Evolutionary conservation across 2,797 vertebrate species (phyloP).

Genomic region (Mormyrus hasselquistii): DNA sequence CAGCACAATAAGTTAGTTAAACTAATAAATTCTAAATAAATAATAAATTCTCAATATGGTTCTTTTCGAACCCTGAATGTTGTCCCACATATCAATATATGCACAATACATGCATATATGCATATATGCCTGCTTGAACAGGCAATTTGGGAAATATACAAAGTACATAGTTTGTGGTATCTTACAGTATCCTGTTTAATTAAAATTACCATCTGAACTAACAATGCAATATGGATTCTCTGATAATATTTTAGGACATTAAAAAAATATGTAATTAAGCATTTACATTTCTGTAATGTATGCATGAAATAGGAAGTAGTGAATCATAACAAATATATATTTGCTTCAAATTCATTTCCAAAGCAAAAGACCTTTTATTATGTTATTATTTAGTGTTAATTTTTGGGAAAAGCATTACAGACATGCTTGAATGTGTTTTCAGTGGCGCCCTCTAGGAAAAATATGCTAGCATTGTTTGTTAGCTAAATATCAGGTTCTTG

Average conservation of each 20-base stretch:
- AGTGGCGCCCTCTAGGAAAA: not conserved
- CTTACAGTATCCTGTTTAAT: not conserved
- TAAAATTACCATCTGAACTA: not conserved
- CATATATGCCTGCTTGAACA: not conserved
- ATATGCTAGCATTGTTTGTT: not conserved
- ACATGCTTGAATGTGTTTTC: not conserved
- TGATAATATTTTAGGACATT: not conserved
- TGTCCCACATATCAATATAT: not conserved
- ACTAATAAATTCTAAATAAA: not conserved
- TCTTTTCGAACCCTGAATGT: not conserved
- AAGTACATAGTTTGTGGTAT: not conserved
- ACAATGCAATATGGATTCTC: not conserved
- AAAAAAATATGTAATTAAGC: slow-evolving; percentile 1
- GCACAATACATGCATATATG: not conserved
- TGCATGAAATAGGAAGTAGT: not conserved
- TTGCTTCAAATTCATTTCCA: not conserved
- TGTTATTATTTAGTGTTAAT: not conserved
- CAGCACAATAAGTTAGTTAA: not conserved
- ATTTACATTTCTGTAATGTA: not conserved
- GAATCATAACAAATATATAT: not conserved
- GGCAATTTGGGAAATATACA: not conserved
- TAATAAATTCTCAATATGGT: not conserved
- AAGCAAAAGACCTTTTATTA: not conserved
- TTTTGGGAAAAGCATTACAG: not conserved
- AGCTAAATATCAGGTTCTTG: not conserved